Base-by-base conservation (phyloP, 1,140 invertebrate genomes). In the Bombus soroeensis region DNA sequence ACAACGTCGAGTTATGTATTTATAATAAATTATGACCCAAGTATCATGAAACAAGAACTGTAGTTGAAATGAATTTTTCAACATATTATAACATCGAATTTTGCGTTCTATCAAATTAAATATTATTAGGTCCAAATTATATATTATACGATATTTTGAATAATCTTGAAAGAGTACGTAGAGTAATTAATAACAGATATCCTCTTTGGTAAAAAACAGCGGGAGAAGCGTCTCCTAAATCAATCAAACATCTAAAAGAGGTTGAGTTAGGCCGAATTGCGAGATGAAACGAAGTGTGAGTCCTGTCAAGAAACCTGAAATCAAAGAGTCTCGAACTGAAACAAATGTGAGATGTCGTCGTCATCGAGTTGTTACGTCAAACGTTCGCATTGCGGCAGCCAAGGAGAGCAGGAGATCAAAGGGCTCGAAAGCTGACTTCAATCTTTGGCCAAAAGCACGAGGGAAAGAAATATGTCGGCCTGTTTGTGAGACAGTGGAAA, bases 351-450 rank as follows among this genome's bases (percentile, higher is more conserved):
- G 18, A 53, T 28, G 64, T 53, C 64, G 22, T 15, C 25, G 41
- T 28, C n/a, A 37, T n/a, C 37, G 57, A 73, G 62, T 80, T 59
- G 37, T 41, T 57, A 18, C 39, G 47, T 78, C 47, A 68, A 78
- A 59, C 34, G 47, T n/a, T 68, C 41, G 59, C 37, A 32, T 59
- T 43, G 64, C 28, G 6, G 22, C n/a, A 15, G 1, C 13, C 28
- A 37, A 79, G 66, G 53, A 25, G 15, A 71, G 22, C 3, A 13
- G 3, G 32, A 59, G 82, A 84, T 84, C 82, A 84, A 84, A 84
- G 66, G 66, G 12, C 2, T 37, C 64, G 37, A 70, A 62, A 15
- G 53, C 18, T 53, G 57, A 62, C 75, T 84, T 84, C 66, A 79
- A 84, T 79, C 75, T 68, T 79, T n/a, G 43, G n/a, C 13, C 12